Evolutionary conservation across 64 coral and sea anemone genomes (phyloP), one percentile per base, ranked within the genome.

Genomic region (Hydrozoanthus tunicans): DNA sequence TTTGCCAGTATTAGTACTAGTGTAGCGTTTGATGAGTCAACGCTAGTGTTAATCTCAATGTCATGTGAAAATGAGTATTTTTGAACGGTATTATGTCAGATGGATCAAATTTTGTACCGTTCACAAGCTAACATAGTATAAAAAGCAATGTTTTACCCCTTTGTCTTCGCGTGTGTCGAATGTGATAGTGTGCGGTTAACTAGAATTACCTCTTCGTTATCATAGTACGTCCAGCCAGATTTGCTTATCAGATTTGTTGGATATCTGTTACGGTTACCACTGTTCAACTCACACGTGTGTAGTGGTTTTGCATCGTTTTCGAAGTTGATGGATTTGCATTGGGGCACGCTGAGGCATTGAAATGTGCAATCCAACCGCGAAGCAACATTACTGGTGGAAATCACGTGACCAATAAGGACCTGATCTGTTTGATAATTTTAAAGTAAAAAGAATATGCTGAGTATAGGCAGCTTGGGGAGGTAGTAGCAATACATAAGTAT

Each of bases 361-460:
- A 64, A 7, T 24, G 76, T 77, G 20, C 89, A 90, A 77, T 90
- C 59, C 11, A 78, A 14, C 17, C 43, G 76, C n/a, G 58, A 32
- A 10, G 73, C 27, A 27, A 90, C 89, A 17, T 73, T 62, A 59
- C 56, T 73, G 14, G 56, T 66, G 7, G 57, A 53, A 64, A 90
- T 90, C 89, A 90, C 89, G 77, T 90, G 77, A 90, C 60, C 89
- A 79, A 15, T 90, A 2, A 90, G 53, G 4, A 20, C 59, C 6
- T 27, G 63, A 64, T 80, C 89, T 90, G 70, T 73, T 20, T 7
- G 5, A 74, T 43, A 7, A 20, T 5, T 69, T 23, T 6, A 69
- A 69, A 69, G 12, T 70, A 20, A 70, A 15, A 70, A 7, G 7
- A 70, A 15, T 6, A 15, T 70, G 32, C 32, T 43, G 32, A 1